Base-by-base conservation (phyloP, 2,113 vertebrate species). In the Xiphophorus maculatus region DNA sequence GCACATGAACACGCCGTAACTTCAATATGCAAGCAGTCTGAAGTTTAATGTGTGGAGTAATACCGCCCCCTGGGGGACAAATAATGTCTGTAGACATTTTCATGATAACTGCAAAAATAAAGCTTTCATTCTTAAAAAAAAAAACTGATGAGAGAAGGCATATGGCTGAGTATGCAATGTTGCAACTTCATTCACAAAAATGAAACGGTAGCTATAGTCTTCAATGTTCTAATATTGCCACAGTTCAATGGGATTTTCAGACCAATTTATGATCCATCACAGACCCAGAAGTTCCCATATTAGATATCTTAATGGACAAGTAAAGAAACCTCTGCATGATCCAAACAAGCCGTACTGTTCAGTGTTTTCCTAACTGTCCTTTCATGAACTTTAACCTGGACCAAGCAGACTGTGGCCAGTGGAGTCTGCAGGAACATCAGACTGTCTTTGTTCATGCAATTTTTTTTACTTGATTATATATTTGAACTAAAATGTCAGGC, bases 51-150 rank as follows among this genome's bases (percentile, higher is more conserved):
- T 14, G 33, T 71, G 29, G 76, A 40, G 35, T 29, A 70, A 17
- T 66, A 73, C 30, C 35, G 71, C 89, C 90, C 72, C 85, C 85
- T 82, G 76, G 28, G 1, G 85, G 62, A 60, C 78, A 40, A 19
- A 65, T 2, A 40, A 19, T 64, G 66, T 15, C 14, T 48, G 44
- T 19, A 48, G 4, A 17, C 1, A 48, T 48, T 19, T 48, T 17
- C 5, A 48, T 42, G 1, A 4, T 15, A 8, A 54, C 8, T 2
- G 51, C 25, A 54, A 58, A 58, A 58, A 58, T n/a, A 48, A 48
- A 48, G 17, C 17, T 48, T n/a, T n/a, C 25, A 58, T n/a, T 58
- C 10, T 25, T 25, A 13, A 42, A 14, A 14, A 14, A 0, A 54
- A 7, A 7, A 25, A n/a, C 9, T 6, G 44, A 48, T 5, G 17